Percentiles rank a stretch among this genome's conserved stretches.
Conservation (phyloP, 2,888 invertebrate species). For the Meiosimyza platycephala region DNA sequence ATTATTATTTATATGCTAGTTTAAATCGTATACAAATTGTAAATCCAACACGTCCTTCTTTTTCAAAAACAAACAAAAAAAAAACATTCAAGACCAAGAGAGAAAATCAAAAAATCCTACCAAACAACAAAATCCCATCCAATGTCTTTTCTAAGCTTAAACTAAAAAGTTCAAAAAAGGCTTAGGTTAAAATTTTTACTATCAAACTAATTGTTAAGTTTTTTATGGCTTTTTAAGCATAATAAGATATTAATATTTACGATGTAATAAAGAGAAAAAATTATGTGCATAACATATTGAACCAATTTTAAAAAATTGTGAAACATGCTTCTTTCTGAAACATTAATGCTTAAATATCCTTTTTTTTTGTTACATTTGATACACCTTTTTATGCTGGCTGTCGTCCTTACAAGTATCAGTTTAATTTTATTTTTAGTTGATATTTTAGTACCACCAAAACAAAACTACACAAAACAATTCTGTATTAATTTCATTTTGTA, state of each 20-base stretch:
- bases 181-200: conserved; percentile 12
- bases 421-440: conserved; percentile 15
- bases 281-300: no score
- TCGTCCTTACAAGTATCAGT: neutral
- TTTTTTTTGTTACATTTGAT: neutral
- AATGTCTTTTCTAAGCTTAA: conserved; percentile 16
- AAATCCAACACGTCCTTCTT: conserved; percentile 10
- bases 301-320: no score
- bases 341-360: neutral
- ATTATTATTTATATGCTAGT: neutral
- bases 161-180: conserved; percentile 21
- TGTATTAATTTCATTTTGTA: conserved; percentile 23
- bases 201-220: conserved; percentile 25
- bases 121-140: conserved; percentile 7
- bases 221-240: conserved; percentile 10
- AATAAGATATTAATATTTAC: conserved; percentile 1
- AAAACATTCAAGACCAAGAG: neutral
- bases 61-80: conserved; percentile 1
- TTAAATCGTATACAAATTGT: neutral
- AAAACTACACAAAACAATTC: conserved; percentile 9
- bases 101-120: no score
- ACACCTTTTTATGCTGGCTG: neutral
- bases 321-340: no score
- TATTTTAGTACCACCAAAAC: neutral
- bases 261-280: no score